Evolutionary conservation across 2,888 invertebrate genomes (phyloP).

Genomic region (Dione juno): DNA sequence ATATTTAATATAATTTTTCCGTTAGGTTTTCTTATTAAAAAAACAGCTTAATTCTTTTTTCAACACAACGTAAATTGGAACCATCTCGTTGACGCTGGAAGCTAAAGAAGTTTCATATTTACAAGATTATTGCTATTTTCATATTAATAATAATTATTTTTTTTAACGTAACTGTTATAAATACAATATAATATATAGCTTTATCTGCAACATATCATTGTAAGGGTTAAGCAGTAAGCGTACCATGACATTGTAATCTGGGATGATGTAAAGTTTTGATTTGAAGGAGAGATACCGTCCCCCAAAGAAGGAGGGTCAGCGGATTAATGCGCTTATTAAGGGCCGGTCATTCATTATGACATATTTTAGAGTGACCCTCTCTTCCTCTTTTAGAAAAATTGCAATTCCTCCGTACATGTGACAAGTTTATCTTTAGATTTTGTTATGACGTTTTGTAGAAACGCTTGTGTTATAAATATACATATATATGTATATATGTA

Average conservation of each 20-base stretch:
- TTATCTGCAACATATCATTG: slow-evolving; percentile 16
- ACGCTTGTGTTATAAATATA: slow-evolving; percentile 32
- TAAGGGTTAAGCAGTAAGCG: slow-evolving; percentile 22
- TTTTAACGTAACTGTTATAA: too few species aligned
- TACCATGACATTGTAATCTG: slow-evolving; percentile 43
- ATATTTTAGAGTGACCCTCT: slow-evolving; percentile 52
- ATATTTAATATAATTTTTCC: too few species aligned
- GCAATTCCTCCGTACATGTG: slow-evolving; percentile 35
- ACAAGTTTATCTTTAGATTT: slow-evolving; percentile 35
- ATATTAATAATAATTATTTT: too few species aligned
- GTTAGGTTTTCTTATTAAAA: too few species aligned
- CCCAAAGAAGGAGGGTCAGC: slow-evolving; percentile 48
- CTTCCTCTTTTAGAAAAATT: slow-evolving; percentile 49
- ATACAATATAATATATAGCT: too few species aligned
- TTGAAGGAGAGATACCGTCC: slow-evolving; percentile 46
- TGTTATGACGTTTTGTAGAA: slow-evolving; percentile 10
- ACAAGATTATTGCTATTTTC: too few species aligned
- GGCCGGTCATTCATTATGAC: slow-evolving; percentile 53
- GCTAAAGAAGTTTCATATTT: too few species aligned
- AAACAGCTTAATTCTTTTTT: too few species aligned
- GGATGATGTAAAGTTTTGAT: slow-evolving; percentile 46
- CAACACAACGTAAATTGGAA: too few species aligned
- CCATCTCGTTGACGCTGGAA: too few species aligned
- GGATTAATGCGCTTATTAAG: slow-evolving; percentile 55
- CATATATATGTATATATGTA: too few species aligned